Base-by-base conservation (phyloP, 2,888 invertebrate genomes). In the Coelinius sp. region DNA sequence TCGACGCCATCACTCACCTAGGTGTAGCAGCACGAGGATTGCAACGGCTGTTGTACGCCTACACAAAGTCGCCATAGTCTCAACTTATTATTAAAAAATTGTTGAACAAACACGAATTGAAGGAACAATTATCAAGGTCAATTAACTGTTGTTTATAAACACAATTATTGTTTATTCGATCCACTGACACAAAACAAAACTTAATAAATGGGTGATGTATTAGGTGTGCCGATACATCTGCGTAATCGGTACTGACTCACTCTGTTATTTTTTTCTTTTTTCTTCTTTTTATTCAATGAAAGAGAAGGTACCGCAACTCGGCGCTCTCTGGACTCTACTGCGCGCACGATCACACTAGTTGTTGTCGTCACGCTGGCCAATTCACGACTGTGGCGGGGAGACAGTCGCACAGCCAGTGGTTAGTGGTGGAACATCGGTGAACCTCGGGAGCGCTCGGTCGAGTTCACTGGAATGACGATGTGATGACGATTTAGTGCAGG, bases 321-420 rank as follows among this genome's bases (percentile, higher is more conserved):
- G 27, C 44, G 31, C 56, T 73, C 52, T 35, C 24, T 68, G 27
- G 49, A 64, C 63, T 65, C 44, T 52, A 69, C 66, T 31, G 38
- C 59, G 46, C 65, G 31, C 62, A 24, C 68, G 70, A 44, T 70
- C 64, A 59, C 70, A 56, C 68, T 71, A 73, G 81, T 83, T n/a
- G 83, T 85, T 82, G 74, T 77, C 84, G 82, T 82, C 79, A 81
- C 86, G 84, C 83, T 83, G 83, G 85, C 85, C 86, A 86, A 85
- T 84, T 83, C 85, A 83, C 75, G 80, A 87, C 87, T 87, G 86
- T 81, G 81, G 81, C 82, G 83, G 81, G 82, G 83, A 83, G 22
- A 72, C 64, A 25, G 44, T 22, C 53, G 53, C 44, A 77, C 81
- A 74, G 76, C 79, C 73, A 75, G 74, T 78, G 78, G 74, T 25